Base-by-base conservation (phyloP, 2,113 vertebrate genomes). In the Alethe castanea region DNA sequence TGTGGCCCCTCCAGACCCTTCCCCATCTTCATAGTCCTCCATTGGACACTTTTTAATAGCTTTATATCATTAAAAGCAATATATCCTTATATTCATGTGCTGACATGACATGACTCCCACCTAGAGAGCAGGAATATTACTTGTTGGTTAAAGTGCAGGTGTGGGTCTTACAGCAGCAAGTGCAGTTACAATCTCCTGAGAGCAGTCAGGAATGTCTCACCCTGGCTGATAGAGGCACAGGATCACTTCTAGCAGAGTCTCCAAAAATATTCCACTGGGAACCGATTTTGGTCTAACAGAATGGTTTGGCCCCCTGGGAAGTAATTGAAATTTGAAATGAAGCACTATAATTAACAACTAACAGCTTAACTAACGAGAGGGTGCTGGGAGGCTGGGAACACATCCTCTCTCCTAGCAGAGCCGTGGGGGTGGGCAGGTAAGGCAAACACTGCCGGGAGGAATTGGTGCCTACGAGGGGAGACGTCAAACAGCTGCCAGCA, bases 331-430 rank as follows among this genome's bases (percentile, higher is more conserved):
- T 35, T 52, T 50, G 78, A 84, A 90, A 70, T 52, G 59, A 74
- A 80, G 74, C 2, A 2, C 88, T 93, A 86, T 91, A 96, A 94
- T 94, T 95, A 96, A 79, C 54, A 76, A 42, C 47, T 4, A 60
- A 81, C 90, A 94, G 92, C 64, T 92, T 61, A 85, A 95, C 81
- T 86, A 89, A 84, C 61, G 81, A 29, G 33, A 36, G 53, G 65
- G 77, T 87, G 69, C 77, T 23, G 26, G 35, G 76, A 88, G 76
- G 69, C 64, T 81, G 78, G 70, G 52, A 93, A 62, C 14, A 6
- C 31, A 60, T 72, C 86, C 56, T 54, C 33, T 19, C 50, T 86
- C 57, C 73, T 66, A 48, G 53, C 2, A 5, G 66, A 83, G 64
- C 80, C 85, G n/a, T 31, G 84, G 66, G 89, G 62, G 78, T 72